A percentile compares a stretch with the other conserved stretches of the same genome.
Evolutionary conservation across 2,797 vertebrate species (phyloP).

Genomic region (Galaxias olidus): DNA sequence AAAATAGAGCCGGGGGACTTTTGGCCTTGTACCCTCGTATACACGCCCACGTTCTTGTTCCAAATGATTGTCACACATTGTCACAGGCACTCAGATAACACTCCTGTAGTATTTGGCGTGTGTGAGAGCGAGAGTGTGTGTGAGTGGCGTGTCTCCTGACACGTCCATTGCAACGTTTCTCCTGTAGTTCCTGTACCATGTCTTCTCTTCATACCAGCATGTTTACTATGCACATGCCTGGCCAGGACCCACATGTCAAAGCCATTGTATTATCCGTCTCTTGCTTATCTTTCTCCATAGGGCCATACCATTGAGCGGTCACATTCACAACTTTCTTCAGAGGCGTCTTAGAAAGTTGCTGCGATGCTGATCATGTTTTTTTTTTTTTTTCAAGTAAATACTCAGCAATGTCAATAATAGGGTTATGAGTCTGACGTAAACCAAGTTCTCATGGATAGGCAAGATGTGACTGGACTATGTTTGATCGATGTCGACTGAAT

Average conservation of each 20-base stretch:
- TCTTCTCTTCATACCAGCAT: slow-evolving; percentile 30
- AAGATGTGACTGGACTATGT: slow-evolving; percentile 24
- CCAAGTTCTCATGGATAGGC: too few relatives aligned
- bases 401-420: too few relatives aligned
- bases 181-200: slow-evolving; percentile 38
- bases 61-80: slow-evolving; percentile 55
- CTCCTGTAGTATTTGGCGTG: slow-evolving; percentile 41
- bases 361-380: too few relatives aligned
- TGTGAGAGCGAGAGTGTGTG: slow-evolving; percentile 14
- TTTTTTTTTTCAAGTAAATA: too few relatives aligned
- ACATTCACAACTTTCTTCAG: too few relatives aligned
- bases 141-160: slow-evolving; percentile 54
- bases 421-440: too few relatives aligned
- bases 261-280: too few relatives aligned
- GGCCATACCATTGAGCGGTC: too few relatives aligned
- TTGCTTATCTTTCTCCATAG: too few relatives aligned
- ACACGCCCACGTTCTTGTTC: slow-evolving; percentile 38
- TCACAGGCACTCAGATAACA: slow-evolving; percentile 50
- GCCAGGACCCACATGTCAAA: too few relatives aligned
- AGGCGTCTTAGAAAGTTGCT: too few relatives aligned
- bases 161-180: slow-evolving; percentile 42
- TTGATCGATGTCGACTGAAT: background rate
- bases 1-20: slow-evolving; percentile 11
- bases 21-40: background rate
- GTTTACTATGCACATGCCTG: too few relatives aligned